phyloP scores from a whole-genome alignment of 1,140 invertebrate species.

The Zaprionus taronus region DNA sequence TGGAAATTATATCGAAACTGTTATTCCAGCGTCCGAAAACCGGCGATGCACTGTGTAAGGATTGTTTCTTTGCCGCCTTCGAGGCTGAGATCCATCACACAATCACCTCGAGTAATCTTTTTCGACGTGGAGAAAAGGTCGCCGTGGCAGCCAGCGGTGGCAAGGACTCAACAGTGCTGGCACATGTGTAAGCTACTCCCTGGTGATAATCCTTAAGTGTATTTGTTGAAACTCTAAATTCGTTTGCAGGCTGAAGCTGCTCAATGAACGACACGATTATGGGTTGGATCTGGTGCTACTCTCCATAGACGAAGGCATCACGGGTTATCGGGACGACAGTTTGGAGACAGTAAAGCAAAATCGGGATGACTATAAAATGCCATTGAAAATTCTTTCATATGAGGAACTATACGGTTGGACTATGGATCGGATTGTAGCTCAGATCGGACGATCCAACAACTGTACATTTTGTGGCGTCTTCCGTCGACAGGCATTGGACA shows the following conservation, averaged over 20 bases:
- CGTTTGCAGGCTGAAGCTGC: constrained; percentile 88
- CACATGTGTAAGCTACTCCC: constrained; percentile 87
- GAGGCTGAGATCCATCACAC: constrained; percentile 99
- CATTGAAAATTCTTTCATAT: constrained; percentile 98
- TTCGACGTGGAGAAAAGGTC: constrained; percentile 93
- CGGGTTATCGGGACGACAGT: constrained; percentile 99
- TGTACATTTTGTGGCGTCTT: constrained; percentile 99
- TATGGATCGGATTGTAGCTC: constrained; percentile 98
- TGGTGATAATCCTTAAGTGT: neutral
- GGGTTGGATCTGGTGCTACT: constrained; percentile 95
- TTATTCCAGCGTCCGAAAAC: constrained; percentile 92
- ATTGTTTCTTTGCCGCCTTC: constrained; percentile 97
- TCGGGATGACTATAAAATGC: constrained; percentile 95
- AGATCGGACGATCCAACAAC: constrained; percentile 98
- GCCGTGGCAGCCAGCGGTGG: constrained; percentile 99
- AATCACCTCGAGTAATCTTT: constrained; percentile 93
- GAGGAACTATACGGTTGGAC: constrained; percentile 99
- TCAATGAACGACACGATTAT: constrained; percentile 97
- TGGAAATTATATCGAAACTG: constrained; percentile 8
- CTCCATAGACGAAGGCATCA: constrained; percentile 99
- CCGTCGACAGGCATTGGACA: constrained; percentile 96
- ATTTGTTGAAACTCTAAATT: neutral
- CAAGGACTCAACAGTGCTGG: constrained; percentile 99
- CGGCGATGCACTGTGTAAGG: constrained; percentile 95
- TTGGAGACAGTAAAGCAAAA: constrained; percentile 98